Conservation (phyloP, 2,797 vertebrate species). For the Tangara arthus region DNA sequence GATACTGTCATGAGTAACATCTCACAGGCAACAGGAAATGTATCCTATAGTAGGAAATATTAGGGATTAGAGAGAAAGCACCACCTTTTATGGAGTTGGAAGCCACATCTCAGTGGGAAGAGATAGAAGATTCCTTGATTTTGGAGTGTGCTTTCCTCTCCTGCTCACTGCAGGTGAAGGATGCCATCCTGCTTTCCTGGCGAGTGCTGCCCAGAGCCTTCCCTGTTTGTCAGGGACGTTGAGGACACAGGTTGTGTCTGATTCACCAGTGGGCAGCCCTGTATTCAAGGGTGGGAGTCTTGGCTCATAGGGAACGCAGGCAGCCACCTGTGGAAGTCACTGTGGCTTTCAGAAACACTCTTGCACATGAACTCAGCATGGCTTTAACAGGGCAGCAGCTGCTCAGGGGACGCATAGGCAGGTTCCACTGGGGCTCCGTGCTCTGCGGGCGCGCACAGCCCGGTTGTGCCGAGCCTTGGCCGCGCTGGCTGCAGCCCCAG, state of each 20-base stretch:
- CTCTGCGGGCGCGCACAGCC: background rate
- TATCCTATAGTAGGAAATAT: background rate
- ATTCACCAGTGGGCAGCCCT: background rate
- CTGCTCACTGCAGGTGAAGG: rapidly evolving
- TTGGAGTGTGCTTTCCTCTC: background rate
- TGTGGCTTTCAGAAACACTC: background rate
- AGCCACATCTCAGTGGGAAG: background rate
- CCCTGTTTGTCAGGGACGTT: background rate
- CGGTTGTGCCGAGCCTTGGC: background rate
- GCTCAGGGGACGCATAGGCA: rapidly evolving
- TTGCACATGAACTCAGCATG: background rate
- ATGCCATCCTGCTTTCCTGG: background rate
- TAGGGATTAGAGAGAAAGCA: background rate
- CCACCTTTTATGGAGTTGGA: background rate
- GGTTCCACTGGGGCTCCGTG: background rate
- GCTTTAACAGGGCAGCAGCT: background rate
- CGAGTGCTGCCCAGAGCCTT: rapidly evolving
- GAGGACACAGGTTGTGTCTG: background rate
- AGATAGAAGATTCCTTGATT: background rate
- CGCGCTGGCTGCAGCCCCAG: background rate
- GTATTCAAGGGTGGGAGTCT: background rate
- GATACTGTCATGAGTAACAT: background rate
- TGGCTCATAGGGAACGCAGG: rapidly evolving
- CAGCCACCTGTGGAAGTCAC: background rate
- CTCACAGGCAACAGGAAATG: background rate